A percentile compares a stretch with the other conserved stretches of the same genome.
phyloP scores from a whole-genome alignment of 2,888 invertebrate species.

The Ophioninae sp. region DNA sequence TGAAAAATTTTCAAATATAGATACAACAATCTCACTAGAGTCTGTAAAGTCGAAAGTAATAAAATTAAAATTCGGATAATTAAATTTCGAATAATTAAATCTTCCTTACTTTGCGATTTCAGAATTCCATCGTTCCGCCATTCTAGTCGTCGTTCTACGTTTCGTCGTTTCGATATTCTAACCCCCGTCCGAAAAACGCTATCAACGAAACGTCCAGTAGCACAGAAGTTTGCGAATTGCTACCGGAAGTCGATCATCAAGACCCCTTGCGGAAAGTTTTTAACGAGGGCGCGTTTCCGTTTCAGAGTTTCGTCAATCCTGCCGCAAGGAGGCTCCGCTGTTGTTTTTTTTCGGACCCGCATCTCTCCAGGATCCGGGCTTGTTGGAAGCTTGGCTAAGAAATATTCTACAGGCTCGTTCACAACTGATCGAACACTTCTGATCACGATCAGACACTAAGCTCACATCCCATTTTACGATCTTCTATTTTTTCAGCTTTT shows the following conservation, averaged over 20 bases:
- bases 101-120: no score
- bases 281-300: slow-evolving; percentile 48
- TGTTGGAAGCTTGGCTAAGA: neutral
- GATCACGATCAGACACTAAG: neutral
- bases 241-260: neutral
- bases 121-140: no score
- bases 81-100: no score
- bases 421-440: neutral
- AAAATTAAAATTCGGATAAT: no score
- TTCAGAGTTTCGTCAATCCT: slow-evolving; percentile 4
- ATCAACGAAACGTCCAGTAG: slow-evolving; percentile 12
- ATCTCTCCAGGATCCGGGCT: neutral
- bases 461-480: no score
- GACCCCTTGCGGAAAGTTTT: slow-evolving; percentile 45
- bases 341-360: slow-evolving; percentile 13
- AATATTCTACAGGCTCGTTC: neutral
- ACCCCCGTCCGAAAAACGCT: no score
- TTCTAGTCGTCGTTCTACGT: no score
- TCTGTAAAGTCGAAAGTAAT: no score
- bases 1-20: no score
- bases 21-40: no score
- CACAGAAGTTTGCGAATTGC: slow-evolving; percentile 27
- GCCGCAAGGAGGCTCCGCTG: neutral
- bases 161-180: no score
- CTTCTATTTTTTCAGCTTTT: no score